Percentiles rank a stretch among this genome's conserved stretches.
Conservation (phyloP, 2,797 vertebrate species). For the Sardinella longiceps region DNA sequence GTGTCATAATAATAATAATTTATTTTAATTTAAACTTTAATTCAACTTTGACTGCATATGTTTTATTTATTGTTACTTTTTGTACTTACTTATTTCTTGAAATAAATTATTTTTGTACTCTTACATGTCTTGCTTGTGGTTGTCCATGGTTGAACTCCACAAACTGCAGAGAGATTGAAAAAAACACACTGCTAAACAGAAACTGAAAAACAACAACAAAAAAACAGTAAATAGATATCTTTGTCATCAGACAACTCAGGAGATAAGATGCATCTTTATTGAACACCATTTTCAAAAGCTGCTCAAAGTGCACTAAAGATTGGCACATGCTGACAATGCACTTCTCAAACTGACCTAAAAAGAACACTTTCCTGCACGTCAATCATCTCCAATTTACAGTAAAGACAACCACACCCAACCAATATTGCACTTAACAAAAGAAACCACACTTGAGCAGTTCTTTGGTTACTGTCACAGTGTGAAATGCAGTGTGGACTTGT, state of each 20-base stretch:
- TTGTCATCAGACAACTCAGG: too few relatives aligned
- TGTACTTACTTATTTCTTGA: too few relatives aligned
- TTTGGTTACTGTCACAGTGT: neutral
- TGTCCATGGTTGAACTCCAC: neutral
- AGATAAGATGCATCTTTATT: too few relatives aligned
- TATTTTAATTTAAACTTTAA: neutral
- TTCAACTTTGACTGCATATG: too few relatives aligned
- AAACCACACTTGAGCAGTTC: neutral
- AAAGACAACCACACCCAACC: neutral
- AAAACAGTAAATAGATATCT: too few relatives aligned
- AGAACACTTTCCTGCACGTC: neutral
- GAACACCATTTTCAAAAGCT: too few relatives aligned
- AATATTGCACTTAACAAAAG: neutral
- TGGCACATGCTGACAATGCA: neutral
- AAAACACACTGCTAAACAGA: neutral
- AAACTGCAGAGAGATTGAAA: neutral
- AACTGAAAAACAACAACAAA: too few relatives aligned
- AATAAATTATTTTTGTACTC: constrained; percentile 13
- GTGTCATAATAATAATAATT: neutral
- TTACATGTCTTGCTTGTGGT: neutral
- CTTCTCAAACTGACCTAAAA: neutral
- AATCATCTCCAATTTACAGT: neutral
- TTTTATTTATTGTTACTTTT: neutral
- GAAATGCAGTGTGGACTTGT: neutral
- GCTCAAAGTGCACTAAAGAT: neutral